These are phyloP conservation scores for Sorex araneus DNA, from an alignment of 2,113 vertebrate species.

Conservation along the genomic window DNA sequence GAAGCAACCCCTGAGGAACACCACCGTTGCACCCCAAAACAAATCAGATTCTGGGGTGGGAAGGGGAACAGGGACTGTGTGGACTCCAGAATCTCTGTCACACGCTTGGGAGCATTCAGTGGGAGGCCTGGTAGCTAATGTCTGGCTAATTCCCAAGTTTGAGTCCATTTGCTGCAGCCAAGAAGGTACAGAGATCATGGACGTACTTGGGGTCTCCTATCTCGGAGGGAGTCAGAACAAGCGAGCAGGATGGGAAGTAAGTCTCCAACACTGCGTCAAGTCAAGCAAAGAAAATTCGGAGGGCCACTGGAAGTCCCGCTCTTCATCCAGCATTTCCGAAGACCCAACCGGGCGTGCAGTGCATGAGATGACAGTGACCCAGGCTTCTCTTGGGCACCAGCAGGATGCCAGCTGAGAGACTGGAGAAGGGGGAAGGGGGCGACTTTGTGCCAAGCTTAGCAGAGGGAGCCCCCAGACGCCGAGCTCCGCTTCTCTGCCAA, in stretches of 20 bases:
- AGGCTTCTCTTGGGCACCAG: background rate
- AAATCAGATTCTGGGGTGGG: background rate
- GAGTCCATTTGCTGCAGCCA: background rate
- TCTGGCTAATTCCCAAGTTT: constrained; percentile 43
- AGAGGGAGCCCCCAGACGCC: background rate
- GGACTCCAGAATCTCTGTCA: background rate
- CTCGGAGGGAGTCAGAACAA: background rate
- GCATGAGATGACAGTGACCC: constrained; percentile 40
- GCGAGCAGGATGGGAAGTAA: constrained; percentile 25
- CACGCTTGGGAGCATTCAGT: background rate
- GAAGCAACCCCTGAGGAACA: too few species aligned
- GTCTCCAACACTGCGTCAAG: constrained; percentile 10
- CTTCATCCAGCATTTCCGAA: background rate
- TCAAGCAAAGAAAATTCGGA: constrained; percentile 52
- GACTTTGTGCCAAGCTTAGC: background rate
- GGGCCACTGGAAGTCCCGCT: constrained; percentile 43
- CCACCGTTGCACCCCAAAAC: background rate
- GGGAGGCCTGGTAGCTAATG: background rate
- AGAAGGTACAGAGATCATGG: constrained; percentile 1
- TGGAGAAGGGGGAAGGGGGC: background rate
- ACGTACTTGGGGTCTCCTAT: background rate
- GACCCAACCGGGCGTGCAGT: background rate
- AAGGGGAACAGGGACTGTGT: background rate
- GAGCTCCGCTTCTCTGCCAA: background rate
- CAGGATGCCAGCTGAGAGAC: background rate